A percentile compares a stretch with the other conserved stretches of the same genome.
Conservation (phyloP, 2,797 vertebrate species). For the Thripadectes ignobilis region DNA sequence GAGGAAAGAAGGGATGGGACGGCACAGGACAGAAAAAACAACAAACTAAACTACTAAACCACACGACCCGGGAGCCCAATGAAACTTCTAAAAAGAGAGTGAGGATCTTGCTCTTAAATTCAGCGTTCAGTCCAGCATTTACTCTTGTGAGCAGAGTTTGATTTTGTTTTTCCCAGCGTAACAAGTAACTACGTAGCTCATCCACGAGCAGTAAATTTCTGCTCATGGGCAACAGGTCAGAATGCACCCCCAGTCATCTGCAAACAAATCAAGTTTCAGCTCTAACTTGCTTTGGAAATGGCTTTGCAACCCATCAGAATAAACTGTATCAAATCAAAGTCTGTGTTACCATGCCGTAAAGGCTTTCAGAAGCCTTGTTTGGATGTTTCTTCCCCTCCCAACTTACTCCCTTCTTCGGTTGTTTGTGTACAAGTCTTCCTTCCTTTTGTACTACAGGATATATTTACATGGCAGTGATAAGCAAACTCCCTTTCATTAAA, state of each 20-base stretch:
- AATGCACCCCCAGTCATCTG: not conserved
- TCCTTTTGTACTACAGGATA: slow-evolving; percentile 44
- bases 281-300: not conserved
- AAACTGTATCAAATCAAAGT: not conserved
- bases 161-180: not conserved
- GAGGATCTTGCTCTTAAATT: not conserved
- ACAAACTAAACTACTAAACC: not conserved
- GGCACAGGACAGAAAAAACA: not conserved
- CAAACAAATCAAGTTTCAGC: not conserved
- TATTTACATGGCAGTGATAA: slow-evolving; percentile 53
- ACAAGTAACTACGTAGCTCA: not conserved
- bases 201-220: not conserved
- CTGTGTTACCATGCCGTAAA: not conserved
- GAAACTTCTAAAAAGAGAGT: not conserved
- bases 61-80: not conserved
- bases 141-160: not conserved
- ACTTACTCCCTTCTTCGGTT: not conserved
- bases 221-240: not conserved
- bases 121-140: not conserved
- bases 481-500: slow-evolving; percentile 20
- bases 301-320: not conserved
- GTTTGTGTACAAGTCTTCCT: slow-evolving; percentile 60
- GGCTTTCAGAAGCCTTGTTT: not conserved
- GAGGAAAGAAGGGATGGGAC: not conserved
- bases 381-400: not conserved